Conservation (phyloP, 1,140 invertebrate genomes). For the Musca domestica region DNA sequence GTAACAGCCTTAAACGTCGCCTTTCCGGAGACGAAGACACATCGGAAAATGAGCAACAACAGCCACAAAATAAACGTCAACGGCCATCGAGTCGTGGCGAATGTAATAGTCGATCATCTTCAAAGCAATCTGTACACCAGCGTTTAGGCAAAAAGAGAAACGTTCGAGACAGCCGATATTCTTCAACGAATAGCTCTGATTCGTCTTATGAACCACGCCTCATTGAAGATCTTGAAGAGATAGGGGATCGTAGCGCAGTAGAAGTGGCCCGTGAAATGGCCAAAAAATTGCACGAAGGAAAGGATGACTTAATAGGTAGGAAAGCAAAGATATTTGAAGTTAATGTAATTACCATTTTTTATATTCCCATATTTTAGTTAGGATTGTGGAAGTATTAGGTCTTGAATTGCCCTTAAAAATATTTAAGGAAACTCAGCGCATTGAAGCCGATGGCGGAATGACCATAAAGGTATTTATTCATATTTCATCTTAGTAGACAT, state of each 20-base stretch:
- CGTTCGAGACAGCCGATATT: slow-evolving; percentile 29
- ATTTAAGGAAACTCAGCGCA: slow-evolving; percentile 73
- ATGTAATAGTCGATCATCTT: slow-evolving; percentile 25
- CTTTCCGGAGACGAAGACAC: slow-evolving; percentile 33
- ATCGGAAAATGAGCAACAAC: slow-evolving; percentile 40
- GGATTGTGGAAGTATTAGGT: slow-evolving; percentile 70
- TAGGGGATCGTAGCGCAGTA: slow-evolving; percentile 53
- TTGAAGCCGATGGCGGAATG: slow-evolving; percentile 80
- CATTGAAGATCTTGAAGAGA: slow-evolving; percentile 56
- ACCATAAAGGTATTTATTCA: slow-evolving; percentile 65
- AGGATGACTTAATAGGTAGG: slow-evolving; percentile 70
- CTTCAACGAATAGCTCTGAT: slow-evolving; percentile 46
- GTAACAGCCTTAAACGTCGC: slow-evolving; percentile 48
- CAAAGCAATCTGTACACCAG: slow-evolving; percentile 30
- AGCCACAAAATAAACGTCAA: slow-evolving; percentile 39
- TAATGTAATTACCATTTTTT: neutral
- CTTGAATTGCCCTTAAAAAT: slow-evolving; percentile 72
- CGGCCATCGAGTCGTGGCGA: slow-evolving; percentile 28
- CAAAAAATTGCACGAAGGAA: slow-evolving; percentile 68
- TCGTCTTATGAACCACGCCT: slow-evolving; percentile 40
- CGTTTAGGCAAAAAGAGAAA: neutral
- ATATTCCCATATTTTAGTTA: slow-evolving; percentile 58
- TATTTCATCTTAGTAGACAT: neutral
- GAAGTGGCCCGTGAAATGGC: slow-evolving; percentile 69
- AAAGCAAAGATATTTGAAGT: neutral